Evolutionary conservation across 1,140 invertebrate genomes (phyloP), one percentile per base, ranked within the genome.

Genomic region (Zaprionus camerounensis): DNA sequence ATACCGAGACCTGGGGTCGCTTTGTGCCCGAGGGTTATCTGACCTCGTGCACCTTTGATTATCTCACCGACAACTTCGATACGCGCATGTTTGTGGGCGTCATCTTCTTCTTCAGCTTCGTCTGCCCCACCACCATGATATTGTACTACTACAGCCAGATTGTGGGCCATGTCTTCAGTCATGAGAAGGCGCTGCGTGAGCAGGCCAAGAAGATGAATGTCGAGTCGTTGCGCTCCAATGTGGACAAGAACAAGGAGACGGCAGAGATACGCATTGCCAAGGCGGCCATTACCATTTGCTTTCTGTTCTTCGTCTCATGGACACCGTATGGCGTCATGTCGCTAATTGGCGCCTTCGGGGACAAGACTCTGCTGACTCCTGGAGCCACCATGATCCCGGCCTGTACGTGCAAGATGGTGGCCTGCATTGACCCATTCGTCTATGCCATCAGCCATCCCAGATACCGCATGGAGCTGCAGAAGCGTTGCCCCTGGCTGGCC

Each of bases 141-240:
- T 94, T 97, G 28, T 97, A 96, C 91, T 98, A 96, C 92, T 98
- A 98, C 91, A 96, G 96, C 73, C 96, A 97, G 82, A 98, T 98
- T 67, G 96, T 97, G 12, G 95, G 95, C 49, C 97, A 98, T 80
- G 97, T 99, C 0, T 92, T 92, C 22, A 95, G 95, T 55, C 98
- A 99, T 83, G 97, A 98, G 91, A 97, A 97, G 86, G 95, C 97
- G 13, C 94, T 99, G 36, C 94, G 95, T 76, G 96, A 95, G 82
- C 96, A 96, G 94, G 97, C 97, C 0, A 98, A 97, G 91, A 98
- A 98, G 92, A 98, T 98, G 97, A 98, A 98, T 81, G 97, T 98
- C 0, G 97, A 97, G 66, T 97, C 96, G 44, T 91, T 98, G 31
- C 93, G 97, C 74, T 96, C 96, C 22, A 97, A 97, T 82, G 95